phyloP scores from a whole-genome alignment of 1,140 invertebrate species.

The Drosophila guanche region DNA sequence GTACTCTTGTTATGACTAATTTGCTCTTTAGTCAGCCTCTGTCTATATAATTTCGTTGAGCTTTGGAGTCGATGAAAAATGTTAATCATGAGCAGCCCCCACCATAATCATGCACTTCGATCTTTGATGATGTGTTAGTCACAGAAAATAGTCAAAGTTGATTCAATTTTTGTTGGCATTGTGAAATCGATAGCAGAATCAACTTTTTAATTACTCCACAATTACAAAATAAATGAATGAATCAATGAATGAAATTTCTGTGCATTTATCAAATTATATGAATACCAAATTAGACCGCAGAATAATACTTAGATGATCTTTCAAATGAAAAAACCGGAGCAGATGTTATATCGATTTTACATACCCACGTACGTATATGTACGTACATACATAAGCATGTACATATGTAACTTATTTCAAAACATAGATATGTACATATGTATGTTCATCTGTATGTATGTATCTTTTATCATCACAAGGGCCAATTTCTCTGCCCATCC shows the following conservation, averaged over 20 bases:
- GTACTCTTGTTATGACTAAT: constrained; percentile 31
- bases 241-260: no score
- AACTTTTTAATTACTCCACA: neutral
- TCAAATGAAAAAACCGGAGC: no score
- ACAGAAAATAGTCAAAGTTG: constrained; percentile 1
- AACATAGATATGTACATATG: no score
- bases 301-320: no score
- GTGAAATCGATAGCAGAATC: no score
- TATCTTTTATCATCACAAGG: neutral
- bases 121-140: neutral
- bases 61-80: constrained; percentile 5
- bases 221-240: neutral
- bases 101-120: constrained; percentile 20
- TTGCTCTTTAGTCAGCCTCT: constrained; percentile 2
- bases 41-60: neutral
- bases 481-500: neutral
- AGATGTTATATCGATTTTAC: no score
- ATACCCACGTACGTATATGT: no score
- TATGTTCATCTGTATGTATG: no score
- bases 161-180: neutral
- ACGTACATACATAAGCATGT: no score
- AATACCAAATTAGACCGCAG: no score
- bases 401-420: no score
- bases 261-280: no score
- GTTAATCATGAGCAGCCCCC: constrained; percentile 1